A percentile compares a stretch with the other conserved stretches of the same genome.
phyloP scores from a whole-genome alignment of 2,888 invertebrate species.

The Eristalis tenax region DNA sequence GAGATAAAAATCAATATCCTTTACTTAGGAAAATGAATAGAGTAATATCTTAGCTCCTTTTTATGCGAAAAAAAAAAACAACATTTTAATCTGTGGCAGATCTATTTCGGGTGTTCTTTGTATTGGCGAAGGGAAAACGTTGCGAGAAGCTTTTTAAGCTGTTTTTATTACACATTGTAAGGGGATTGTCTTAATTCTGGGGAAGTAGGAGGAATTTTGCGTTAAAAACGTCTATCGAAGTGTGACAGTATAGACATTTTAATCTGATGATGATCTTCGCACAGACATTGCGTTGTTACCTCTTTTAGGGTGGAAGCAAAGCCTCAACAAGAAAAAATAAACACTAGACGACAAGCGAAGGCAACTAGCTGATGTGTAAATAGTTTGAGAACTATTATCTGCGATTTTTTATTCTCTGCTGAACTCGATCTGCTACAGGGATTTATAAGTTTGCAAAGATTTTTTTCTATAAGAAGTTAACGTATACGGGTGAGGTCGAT shows the following conservation, averaged over 20 bases:
- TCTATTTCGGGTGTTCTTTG: neutral
- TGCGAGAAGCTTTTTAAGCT: slow-evolving; percentile 17
- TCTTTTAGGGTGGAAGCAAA: too few species aligned
- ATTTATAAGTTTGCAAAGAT: too few species aligned
- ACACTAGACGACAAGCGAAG: too few species aligned
- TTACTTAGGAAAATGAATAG: slow-evolving; percentile 47
- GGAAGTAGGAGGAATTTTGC: neutral
- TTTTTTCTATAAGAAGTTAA: too few species aligned
- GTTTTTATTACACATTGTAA: slow-evolving; percentile 41
- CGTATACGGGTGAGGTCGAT: too few species aligned
- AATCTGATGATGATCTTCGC: neutral
- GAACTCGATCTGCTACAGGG: too few species aligned
- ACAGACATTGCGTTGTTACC: neutral
- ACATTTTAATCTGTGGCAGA: slow-evolving; percentile 40
- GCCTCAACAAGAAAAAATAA: too few species aligned
- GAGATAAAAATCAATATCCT: slow-evolving; percentile 64
- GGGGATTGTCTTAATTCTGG: slow-evolving; percentile 9
- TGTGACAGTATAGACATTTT: neutral
- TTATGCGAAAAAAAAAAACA: neutral
- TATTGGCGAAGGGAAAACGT: slow-evolving; percentile 18
- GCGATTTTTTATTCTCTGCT: too few species aligned
- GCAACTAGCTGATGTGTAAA: too few species aligned
- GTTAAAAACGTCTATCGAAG: neutral
- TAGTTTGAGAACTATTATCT: too few species aligned
- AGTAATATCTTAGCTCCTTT: slow-evolving; percentile 15